Base-by-base conservation (phyloP, 2,888 invertebrate genomes). In the Teleiodes luculella region DNA sequence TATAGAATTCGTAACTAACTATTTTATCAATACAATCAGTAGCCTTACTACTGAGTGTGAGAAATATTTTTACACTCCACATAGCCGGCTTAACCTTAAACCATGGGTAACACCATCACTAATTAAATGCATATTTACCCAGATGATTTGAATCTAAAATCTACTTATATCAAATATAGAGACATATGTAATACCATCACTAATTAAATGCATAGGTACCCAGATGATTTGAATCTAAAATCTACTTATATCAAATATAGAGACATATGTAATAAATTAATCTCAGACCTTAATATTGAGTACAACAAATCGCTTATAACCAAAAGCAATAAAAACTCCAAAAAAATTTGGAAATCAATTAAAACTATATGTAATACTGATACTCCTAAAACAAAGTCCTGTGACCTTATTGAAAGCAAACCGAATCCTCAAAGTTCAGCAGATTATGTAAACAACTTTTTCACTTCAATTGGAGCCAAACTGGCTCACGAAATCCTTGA, bases 71-170 rank as follows among this genome's bases (percentile, higher is more conserved):
- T 13, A 13, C n/a, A 47, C n/a, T 24, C 28, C 45, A 28, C 45
- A 45, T n/a, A 45, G 28, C 13, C 20, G 28, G 14, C 14, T 10
- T 8, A 45, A 45, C 28, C 28, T 45, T 10, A 45, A 45, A 45
- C 45, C 47, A 10, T 47, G 47, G 47, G 33, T 47, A 10, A 47
- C 47, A 16, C 31, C 47, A 7, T 16, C 24, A 3, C 33, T 47
- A 4, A 10, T 47, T 10, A 47, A 33, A 10, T 47, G 47, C 10
- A 47, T 47, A 3, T 7, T n/a, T n/a, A n/a, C n/a, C n/a, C n/a
- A n/a, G n/a, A n/a, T n/a, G n/a, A n/a, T n/a, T n/a, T n/a, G n/a
- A n/a, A n/a, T n/a, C n/a, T n/a, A n/a, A n/a, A n/a, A n/a, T n/a
- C n/a, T n/a, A n/a, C n/a, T n/a, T n/a, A n/a, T n/a, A n/a, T n/a